phyloP scores from a whole-genome alignment of 1,140 invertebrate species.

The Trypoxylus dichotomus region DNA sequence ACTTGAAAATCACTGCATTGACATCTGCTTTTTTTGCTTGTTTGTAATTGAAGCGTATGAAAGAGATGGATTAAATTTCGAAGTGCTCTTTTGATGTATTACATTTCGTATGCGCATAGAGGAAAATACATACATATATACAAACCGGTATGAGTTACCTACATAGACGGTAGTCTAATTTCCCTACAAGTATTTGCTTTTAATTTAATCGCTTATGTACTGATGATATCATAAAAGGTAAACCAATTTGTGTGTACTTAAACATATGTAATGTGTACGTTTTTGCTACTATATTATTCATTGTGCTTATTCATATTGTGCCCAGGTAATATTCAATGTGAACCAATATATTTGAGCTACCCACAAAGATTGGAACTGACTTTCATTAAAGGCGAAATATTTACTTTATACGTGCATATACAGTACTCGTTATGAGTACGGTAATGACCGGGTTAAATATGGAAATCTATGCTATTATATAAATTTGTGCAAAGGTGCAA shows the following conservation, averaged over 20 bases:
- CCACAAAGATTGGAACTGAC: too few species aligned
- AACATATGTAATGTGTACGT: too few species aligned
- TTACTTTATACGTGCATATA: too few species aligned
- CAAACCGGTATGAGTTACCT: background rate
- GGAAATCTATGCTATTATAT: too few species aligned
- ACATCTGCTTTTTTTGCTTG: conserved; percentile 10
- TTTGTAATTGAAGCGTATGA: conserved; percentile 24
- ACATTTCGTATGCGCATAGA: background rate
- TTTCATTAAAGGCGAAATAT: too few species aligned
- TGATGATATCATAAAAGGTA: background rate
- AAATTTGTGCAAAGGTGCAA: too few species aligned
- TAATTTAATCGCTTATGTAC: background rate
- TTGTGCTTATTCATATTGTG: too few species aligned
- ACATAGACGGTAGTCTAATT: background rate
- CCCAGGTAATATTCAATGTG: too few species aligned
- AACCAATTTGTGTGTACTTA: background rate
- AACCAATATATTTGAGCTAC: too few species aligned
- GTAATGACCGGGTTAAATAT: too few species aligned
- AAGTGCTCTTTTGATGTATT: conserved; percentile 17
- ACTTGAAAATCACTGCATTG: conserved; percentile 23
- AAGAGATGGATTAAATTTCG: conserved; percentile 18
- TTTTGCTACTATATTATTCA: too few species aligned
- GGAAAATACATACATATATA: background rate
- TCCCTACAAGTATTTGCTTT: background rate
- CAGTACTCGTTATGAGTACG: too few species aligned